Conservation (phyloP, 2,113 vertebrate species). For the Archocentrus centrarchus region DNA sequence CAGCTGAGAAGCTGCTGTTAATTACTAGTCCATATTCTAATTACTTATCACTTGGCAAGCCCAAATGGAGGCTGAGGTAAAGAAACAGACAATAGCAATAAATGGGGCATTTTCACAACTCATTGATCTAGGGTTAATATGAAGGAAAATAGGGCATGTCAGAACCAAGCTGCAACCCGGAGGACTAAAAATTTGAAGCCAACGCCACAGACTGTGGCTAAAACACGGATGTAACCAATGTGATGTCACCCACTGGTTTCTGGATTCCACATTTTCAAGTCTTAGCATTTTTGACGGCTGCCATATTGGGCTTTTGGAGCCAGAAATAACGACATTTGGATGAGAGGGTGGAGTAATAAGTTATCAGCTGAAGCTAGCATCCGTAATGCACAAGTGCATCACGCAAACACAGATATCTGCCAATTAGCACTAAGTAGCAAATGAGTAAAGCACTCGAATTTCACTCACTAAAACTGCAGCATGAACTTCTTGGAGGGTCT, state of each 20-base stretch:
- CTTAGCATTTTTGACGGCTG: not conserved
- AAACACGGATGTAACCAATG: not conserved
- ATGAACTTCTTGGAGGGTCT: not conserved
- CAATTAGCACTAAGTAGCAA: not conserved
- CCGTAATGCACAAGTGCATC: not conserved
- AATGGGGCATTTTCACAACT: constrained; percentile 36
- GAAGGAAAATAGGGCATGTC: constrained; percentile 66
- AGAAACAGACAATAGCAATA: constrained; percentile 46
- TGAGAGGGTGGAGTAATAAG: not conserved
- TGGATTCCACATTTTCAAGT: not conserved
- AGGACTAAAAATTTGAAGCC: not conserved
- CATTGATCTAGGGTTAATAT: constrained; percentile 32
- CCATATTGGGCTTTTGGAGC: not conserved
- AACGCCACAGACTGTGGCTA: not conserved
- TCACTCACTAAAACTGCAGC: not conserved
- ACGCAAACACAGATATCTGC: accelerated
- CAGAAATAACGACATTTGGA: not conserved
- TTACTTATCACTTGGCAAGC: constrained; percentile 69
- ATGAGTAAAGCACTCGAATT: not conserved
- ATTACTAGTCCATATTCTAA: constrained; percentile 77
- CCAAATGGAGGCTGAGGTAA: constrained; percentile 55
- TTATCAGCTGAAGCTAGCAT: not conserved
- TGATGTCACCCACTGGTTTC: not conserved
- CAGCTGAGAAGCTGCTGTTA: constrained; percentile 73
- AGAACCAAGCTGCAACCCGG: constrained; percentile 1